Evolutionary conservation across 2,797 vertebrate species (phyloP).

Genomic region (Dromococcyx pavoninus): DNA sequence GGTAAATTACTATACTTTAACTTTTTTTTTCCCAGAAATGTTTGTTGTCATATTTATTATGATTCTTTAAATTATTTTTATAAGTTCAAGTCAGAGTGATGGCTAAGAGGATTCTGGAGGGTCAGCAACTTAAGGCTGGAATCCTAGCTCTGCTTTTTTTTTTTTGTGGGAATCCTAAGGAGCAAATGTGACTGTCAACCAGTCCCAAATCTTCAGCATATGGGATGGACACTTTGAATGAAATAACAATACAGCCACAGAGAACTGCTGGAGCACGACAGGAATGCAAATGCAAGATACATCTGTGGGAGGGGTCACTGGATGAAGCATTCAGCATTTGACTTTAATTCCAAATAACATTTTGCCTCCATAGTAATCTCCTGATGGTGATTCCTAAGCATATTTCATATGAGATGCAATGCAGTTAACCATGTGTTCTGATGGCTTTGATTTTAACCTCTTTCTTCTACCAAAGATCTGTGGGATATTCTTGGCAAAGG

Average conservation of each 20-base stretch:
- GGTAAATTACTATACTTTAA: background rate
- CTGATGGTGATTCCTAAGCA: background rate
- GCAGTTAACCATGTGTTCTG: background rate
- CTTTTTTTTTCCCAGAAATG: background rate
- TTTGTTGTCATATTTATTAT: background rate
- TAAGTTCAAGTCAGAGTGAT: background rate
- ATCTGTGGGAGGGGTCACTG: background rate
- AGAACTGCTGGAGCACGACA: background rate
- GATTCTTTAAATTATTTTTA: background rate
- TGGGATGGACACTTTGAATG: background rate
- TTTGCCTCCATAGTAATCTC: conserved; percentile 20
- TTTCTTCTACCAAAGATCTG: background rate
- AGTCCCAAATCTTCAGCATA: background rate
- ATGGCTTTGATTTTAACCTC: background rate
- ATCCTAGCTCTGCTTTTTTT: background rate
- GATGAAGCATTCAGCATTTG: background rate
- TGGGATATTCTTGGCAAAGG: background rate
- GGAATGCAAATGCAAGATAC: background rate
- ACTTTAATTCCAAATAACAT: background rate
- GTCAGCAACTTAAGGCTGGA: background rate
- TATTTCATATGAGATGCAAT: background rate
- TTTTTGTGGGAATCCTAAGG: background rate
- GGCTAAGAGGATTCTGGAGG: background rate
- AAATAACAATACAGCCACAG: background rate
- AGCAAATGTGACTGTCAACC: background rate